Conservation (phyloP, 2,888 invertebrate genomes). For the Phengaris arion region DNA sequence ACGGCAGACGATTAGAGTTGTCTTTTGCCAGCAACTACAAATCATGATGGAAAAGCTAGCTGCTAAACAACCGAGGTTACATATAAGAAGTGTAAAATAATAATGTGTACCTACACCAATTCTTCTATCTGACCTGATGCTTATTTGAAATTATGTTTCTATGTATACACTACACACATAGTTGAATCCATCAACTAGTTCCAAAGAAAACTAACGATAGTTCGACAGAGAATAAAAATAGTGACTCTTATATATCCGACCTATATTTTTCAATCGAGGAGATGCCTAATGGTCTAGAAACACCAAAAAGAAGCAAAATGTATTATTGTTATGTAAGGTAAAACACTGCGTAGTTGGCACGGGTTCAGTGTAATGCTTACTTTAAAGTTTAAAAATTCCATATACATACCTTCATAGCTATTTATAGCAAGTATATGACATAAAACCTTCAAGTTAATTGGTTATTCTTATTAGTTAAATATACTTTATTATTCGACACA, state of each 20-base stretch:
- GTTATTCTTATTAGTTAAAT: no score
- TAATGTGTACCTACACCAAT: no score
- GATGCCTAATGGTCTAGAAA: constrained; percentile 15
- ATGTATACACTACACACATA: no score
- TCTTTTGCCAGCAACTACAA: no score
- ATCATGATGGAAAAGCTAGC: no score
- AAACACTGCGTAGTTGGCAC: background rate
- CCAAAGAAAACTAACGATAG: background rate
- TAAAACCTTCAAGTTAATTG: no score
- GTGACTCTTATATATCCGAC: constrained; percentile 18
- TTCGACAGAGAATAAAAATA: background rate
- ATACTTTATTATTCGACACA: no score
- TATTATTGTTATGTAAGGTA: constrained; percentile 16
- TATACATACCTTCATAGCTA: background rate
- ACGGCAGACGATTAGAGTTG: no score
- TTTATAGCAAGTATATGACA: background rate
- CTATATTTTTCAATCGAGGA: constrained; percentile 16
- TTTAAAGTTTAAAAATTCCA: background rate
- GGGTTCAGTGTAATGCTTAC: background rate
- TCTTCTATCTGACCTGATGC: no score
- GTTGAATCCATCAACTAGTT: background rate
- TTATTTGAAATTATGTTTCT: no score
- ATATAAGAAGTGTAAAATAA: no score
- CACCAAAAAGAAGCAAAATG: constrained; percentile 5
- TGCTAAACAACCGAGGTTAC: no score